phyloP scores from a whole-genome alignment of 2,888 invertebrate genomes.

The Epirrhoe alternata region DNA sequence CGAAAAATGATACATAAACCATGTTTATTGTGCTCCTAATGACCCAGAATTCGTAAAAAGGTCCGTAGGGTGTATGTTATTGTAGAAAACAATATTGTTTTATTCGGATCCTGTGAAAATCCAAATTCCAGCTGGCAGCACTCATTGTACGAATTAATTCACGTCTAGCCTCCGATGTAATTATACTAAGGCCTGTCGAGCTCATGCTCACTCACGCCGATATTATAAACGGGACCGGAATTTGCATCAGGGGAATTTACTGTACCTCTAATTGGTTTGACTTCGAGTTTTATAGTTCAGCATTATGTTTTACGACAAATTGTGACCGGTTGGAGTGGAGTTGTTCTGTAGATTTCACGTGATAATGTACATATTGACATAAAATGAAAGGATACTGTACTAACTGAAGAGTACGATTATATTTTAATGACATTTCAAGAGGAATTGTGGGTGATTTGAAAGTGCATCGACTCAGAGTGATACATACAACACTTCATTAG shows the following conservation, averaged over 20 bases:
- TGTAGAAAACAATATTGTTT: neutral
- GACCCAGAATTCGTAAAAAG: neutral
- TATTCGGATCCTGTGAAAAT: neutral
- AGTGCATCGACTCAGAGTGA: no score
- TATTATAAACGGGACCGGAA: conserved; percentile 24
- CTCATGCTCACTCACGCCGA: conserved; percentile 9
- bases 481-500: no score
- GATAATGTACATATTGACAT: neutral
- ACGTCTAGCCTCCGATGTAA: conserved; percentile 16
- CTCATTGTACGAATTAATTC: conserved; percentile 18
- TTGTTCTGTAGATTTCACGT: conserved; percentile 4
- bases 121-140: conserved; percentile 5
- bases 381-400: neutral
- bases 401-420: neutral
- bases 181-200: conserved; percentile 8
- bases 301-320: conserved; percentile 22
- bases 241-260: conserved; percentile 25
- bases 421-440: neutral
- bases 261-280: conserved; percentile 25
- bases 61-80: neutral
- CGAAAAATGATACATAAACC: neutral
- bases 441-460: neutral
- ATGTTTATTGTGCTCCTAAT: neutral
- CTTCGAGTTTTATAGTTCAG: conserved; percentile 24
- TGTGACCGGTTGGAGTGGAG: conserved; percentile 9